Base-by-base conservation (phyloP, 2,797 vertebrate species). In the Rousettus madagascariensis region DNA sequence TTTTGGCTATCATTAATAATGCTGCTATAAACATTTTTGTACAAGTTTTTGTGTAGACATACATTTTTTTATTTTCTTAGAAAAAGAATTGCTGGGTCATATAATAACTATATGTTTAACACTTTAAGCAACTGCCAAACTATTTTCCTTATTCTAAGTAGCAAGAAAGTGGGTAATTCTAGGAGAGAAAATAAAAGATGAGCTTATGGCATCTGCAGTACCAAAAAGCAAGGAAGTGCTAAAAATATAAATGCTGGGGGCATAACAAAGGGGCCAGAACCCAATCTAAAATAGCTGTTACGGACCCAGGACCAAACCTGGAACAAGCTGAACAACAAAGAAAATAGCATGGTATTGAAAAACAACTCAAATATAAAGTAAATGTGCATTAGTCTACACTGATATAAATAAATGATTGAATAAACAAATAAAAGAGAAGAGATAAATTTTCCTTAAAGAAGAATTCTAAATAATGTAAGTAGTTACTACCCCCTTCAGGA, bases 81-180 rank as follows among this genome's bases (percentile, higher is more conserved):
- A 9, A 74, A 71, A 55, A 19, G 38, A 69, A 51, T 36, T 94
- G 9, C 26, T 57, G 41, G n/a, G 16, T 84, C 46, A 41, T 82
- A 28, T n/a, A 16, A 61, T 79, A 90, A 65, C 22, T 55, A 43
- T 36, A 85, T 55, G 3, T 22, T 91, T 91, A 88, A 77, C 11
- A 75, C 65, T 87, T 87, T 8, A 80, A 74, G 68, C 41, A 88
- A 82, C 24, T 65, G n/a, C 33, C 17, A 41, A 51, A 71, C 57
- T 65, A 8, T 86, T 94, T 88, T 68, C 41, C 92, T 90, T 78
- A 78, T 83, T 55, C 10, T 33, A 86, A 86, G 68, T 51, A 84
- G 28, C n/a, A 75, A 75, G 92, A 79, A 92, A 36, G 19, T 63
- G 19, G 4, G 15, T 53, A 36, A 49, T 77, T 93, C 57, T 49